Percentiles rank a stretch among this genome's conserved stretches.
phyloP scores from a whole-genome alignment of 2,888 invertebrate species.

The Polyommatus icarus region DNA sequence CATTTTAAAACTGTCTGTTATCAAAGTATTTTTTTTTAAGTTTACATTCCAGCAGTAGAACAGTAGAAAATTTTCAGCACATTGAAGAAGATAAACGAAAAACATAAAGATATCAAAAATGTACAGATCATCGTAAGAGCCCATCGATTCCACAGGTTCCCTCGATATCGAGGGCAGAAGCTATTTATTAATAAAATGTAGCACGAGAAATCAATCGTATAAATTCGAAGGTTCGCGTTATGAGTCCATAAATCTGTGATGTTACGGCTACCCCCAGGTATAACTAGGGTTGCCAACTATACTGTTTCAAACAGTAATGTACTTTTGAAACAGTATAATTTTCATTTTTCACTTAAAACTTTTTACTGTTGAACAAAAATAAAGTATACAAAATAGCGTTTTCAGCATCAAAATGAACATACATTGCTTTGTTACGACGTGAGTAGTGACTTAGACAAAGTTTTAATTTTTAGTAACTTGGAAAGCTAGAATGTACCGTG shows the following conservation, averaged over 20 bases:
- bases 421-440: no score
- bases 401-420: no score
- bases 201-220: constrained; percentile 72
- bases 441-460: no score
- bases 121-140: neutral
- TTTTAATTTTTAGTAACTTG: no score
- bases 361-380: no score
- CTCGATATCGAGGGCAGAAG: neutral
- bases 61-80: neutral
- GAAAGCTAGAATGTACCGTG: no score
- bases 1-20: neutral
- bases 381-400: no score
- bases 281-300: no score
- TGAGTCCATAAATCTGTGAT: constrained; percentile 74
- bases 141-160: neutral
- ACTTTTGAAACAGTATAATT: no score
- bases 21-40: neutral
- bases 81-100: neutral
- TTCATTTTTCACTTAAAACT: no score
- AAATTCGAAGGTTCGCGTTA: constrained; percentile 67
- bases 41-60: neutral
- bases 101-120: neutral
- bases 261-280: constrained; percentile 49
- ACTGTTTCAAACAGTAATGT: no score
- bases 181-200: constrained; percentile 37